Conservation (phyloP, 1,140 invertebrate species). For the Radopholus similis region DNA sequence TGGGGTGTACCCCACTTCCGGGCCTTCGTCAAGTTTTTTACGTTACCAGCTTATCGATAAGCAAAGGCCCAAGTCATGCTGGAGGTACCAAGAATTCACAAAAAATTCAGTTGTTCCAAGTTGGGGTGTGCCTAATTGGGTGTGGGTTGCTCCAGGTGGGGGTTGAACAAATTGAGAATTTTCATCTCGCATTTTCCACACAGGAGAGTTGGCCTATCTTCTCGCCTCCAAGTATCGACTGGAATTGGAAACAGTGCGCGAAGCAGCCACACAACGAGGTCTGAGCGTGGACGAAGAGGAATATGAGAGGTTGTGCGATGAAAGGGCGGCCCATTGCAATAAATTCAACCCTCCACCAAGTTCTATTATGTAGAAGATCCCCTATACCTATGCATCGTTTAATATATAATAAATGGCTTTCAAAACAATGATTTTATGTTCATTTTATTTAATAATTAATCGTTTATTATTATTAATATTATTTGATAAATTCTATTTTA, state of each 20-base stretch:
- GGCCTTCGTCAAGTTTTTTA: too few species aligned
- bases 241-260: slow-evolving; percentile 88
- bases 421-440: too few species aligned
- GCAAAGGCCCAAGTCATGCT: too few species aligned
- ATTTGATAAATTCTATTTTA: neutral
- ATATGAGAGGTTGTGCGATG: slow-evolving; percentile 74
- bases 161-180: neutral
- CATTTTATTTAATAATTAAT: neutral
- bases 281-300: slow-evolving; percentile 77
- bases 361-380: too few species aligned
- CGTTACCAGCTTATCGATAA: too few species aligned
- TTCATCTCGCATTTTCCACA: neutral
- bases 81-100: too few species aligned
- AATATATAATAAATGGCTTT: too few species aligned
- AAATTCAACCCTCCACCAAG: too few species aligned
- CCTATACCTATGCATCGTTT: too few species aligned
- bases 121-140: too few species aligned
- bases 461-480: neutral
- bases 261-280: slow-evolving; percentile 94
- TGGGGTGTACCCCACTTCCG: too few species aligned
- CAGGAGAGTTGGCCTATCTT: slow-evolving; percentile 88
- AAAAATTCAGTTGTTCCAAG: too few species aligned
- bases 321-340: neutral
- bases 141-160: slow-evolving; percentile 64
- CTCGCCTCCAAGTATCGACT: slow-evolving; percentile 98